Conservation (phyloP, 2,797 vertebrate genomes). For the Orestias chungarensis region DNA sequence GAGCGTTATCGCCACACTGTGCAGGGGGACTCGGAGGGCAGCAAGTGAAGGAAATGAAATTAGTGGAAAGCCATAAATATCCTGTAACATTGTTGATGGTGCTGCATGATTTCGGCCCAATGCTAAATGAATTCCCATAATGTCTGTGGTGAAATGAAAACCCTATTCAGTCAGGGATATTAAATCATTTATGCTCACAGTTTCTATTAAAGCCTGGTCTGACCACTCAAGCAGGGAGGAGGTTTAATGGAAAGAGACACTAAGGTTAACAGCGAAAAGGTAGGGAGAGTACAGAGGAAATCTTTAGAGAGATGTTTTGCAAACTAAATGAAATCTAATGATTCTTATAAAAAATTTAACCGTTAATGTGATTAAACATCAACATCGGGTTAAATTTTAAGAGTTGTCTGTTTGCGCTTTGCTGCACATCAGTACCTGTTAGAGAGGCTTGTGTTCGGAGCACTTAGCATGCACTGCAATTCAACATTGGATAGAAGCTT, state of each 20-base stretch:
- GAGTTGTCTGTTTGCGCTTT: not conserved
- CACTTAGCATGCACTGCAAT: slow-evolving; percentile 16
- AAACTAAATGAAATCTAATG: slow-evolving; percentile 18
- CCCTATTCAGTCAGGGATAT: slow-evolving; percentile 41
- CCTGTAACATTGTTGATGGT: slow-evolving; percentile 30
- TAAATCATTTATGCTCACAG: slow-evolving; percentile 26
- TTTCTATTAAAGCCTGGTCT: slow-evolving; percentile 38
- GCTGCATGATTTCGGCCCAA: slow-evolving; percentile 30
- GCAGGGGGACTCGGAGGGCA: slow-evolving; percentile 18
- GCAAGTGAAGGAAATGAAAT: slow-evolving; percentile 44
- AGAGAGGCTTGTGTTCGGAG: slow-evolving; percentile 6
- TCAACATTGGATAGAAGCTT: slow-evolving; percentile 33
- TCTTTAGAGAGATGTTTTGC: slow-evolving; percentile 22
- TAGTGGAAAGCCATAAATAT: slow-evolving; percentile 40
- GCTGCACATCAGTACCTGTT: slow-evolving; percentile 10
- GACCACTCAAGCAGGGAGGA: slow-evolving; percentile 27
- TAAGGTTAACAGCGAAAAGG: slow-evolving; percentile 12
- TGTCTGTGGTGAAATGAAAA: slow-evolving; percentile 36
- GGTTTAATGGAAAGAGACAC: slow-evolving; percentile 15
- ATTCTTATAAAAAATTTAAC: slow-evolving; percentile 14
- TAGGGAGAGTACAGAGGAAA: not conserved
- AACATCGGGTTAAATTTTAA: slow-evolving; percentile 14
- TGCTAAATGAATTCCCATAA: slow-evolving; percentile 43
- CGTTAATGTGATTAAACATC: slow-evolving; percentile 7
- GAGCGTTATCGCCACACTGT: slow-evolving; percentile 7